Evolutionary conservation across 2,797 vertebrate species (phyloP).

Genomic region (Vultur gryphus): DNA sequence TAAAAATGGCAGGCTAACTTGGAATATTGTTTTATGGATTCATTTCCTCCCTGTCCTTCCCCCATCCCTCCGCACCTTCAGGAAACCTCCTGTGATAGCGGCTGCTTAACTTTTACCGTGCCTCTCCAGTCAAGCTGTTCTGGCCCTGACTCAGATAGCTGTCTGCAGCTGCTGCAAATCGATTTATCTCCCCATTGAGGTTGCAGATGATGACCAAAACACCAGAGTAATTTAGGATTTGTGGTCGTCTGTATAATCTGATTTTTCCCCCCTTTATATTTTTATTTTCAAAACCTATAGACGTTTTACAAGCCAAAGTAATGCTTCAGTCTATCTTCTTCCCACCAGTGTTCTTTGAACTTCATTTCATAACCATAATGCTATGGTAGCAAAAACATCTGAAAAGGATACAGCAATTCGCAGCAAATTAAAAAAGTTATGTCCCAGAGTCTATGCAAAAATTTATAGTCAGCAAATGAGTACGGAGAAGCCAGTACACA

Average conservation of each 20-base stretch:
- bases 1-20: not conserved
- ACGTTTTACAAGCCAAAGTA: not conserved
- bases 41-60: not conserved
- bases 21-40: constrained; percentile 9
- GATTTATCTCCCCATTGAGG: constrained; percentile 51
- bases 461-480: constrained; percentile 30
- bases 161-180: constrained; percentile 42
- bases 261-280: not conserved
- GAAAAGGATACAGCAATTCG: not conserved
- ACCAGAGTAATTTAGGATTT: constrained; percentile 46
- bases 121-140: constrained; percentile 20
- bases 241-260: not conserved
- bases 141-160: constrained; percentile 30
- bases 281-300: not conserved
- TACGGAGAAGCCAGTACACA: not conserved
- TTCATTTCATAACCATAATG: constrained; percentile 32
- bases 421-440: constrained; percentile 40
- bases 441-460: constrained; percentile 1
- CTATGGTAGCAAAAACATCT: constrained; percentile 43
- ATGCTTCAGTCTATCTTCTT: constrained; percentile 1
- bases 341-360: not conserved
- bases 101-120: constrained; percentile 8
- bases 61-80: not conserved
- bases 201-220: constrained; percentile 52
- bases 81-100: constrained; percentile 30